A percentile compares a stretch with the other conserved stretches of the same genome.
Conservation (phyloP, 2,888 invertebrate species). For the Calliopum simillimum region DNA sequence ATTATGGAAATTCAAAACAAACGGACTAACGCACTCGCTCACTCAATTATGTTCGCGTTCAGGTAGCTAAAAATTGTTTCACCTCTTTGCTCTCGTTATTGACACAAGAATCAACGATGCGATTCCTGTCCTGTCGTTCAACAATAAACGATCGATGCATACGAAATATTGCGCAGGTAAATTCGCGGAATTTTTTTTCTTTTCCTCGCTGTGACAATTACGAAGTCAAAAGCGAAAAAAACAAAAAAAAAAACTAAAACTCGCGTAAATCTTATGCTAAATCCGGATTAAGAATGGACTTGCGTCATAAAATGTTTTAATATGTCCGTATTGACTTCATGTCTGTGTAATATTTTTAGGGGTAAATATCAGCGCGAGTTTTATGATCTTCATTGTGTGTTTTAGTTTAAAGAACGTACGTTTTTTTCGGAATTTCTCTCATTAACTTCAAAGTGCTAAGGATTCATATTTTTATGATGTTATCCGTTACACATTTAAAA, state of each 20-base stretch:
- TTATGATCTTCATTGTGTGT: too few species aligned
- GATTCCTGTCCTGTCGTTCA: too few species aligned
- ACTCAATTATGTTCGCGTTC: slow-evolving; percentile 19
- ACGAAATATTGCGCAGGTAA: slow-evolving; percentile 30
- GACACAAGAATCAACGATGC: too few species aligned
- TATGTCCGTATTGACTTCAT: slow-evolving; percentile 34
- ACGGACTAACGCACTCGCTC: slow-evolving; percentile 25
- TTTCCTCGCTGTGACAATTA: slow-evolving; percentile 51
- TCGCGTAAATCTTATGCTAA: slow-evolving; percentile 57
- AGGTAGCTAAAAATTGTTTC: not conserved
- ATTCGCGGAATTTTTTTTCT: slow-evolving; percentile 43
- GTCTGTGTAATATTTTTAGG: too few species aligned
- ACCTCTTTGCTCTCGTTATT: slow-evolving; percentile 28
- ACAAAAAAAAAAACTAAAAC: slow-evolving; percentile 49
- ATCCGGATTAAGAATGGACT: slow-evolving; percentile 58
- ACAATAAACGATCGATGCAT: slow-evolving; percentile 11
- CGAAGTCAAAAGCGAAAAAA: slow-evolving; percentile 57
- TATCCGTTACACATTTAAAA: too few species aligned
- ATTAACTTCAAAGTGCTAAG: too few species aligned
- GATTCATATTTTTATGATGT: too few species aligned
- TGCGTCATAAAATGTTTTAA: slow-evolving; percentile 54
- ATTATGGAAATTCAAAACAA: slow-evolving; percentile 61
- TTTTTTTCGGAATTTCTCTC: too few species aligned
- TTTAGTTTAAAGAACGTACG: too few species aligned
- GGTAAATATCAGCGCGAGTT: too few species aligned